These are phyloP conservation scores for Pampus argenteus DNA, from an alignment of 2,797 vertebrate genomes.

Conservation along the genomic window DNA sequence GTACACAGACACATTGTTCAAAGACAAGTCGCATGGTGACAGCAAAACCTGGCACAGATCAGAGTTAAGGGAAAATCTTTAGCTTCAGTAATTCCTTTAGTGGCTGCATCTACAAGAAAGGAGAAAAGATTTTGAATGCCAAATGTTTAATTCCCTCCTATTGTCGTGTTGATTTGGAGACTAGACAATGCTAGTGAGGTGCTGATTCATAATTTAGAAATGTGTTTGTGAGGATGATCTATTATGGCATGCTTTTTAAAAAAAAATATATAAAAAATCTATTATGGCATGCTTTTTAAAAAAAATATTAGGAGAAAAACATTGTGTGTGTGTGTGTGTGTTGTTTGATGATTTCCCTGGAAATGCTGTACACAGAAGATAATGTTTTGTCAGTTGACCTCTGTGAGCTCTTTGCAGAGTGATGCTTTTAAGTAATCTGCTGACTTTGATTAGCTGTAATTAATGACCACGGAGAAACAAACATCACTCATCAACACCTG, in stretches of 20 bases:
- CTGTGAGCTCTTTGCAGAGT: slow-evolving; percentile 38
- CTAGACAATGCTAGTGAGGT: slow-evolving; percentile 25
- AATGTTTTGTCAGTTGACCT: slow-evolving; percentile 56
- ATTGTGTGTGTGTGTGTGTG: not conserved
- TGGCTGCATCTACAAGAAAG: slow-evolving; percentile 15
- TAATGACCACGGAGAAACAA: slow-evolving; percentile 60
- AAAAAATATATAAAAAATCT: too few species aligned
- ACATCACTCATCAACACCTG: slow-evolving; percentile 60
- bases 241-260: slow-evolving; percentile 23
- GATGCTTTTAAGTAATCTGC: slow-evolving; percentile 60
- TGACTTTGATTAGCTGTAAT: slow-evolving; percentile 62
- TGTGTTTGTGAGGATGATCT: slow-evolving; percentile 43
- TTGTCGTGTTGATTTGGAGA: slow-evolving; percentile 39
- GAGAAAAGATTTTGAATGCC: slow-evolving; percentile 29
- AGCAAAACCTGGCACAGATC: slow-evolving; percentile 46
- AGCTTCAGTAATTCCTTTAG: slow-evolving; percentile 28
- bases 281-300: too few species aligned
- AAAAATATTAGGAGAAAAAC: too few species aligned
- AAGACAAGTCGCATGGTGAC: slow-evolving; percentile 54
- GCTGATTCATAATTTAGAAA: slow-evolving; percentile 49
- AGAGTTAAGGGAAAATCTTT: slow-evolving; percentile 46
- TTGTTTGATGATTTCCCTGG: slow-evolving; percentile 40
- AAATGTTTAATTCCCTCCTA: slow-evolving; percentile 15
- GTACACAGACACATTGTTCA: slow-evolving; percentile 44
- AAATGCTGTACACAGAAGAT: slow-evolving; percentile 46